Evolutionary conservation across 2,113 vertebrate genomes (phyloP), one percentile per base, ranked within the genome.

Genomic region (Dryoscopus gambensis): DNA sequence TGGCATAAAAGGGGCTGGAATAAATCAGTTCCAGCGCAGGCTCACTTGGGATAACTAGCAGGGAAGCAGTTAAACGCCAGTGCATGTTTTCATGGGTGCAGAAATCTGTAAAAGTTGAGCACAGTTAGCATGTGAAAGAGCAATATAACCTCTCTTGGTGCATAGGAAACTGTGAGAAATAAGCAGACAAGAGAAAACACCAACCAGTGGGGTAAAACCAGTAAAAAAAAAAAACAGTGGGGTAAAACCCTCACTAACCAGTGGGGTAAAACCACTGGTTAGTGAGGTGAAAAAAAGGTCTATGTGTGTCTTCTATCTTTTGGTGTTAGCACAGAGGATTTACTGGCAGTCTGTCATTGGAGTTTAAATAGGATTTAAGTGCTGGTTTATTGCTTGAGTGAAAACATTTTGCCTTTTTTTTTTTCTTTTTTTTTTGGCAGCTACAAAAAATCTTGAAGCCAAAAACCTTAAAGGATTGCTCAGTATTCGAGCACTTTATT

Each of bases 351-450:
- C 64, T 0, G 0, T 82, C 44, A 27, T 37, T 75, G 50, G 40
- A 84, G 88, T 71, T 95, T 93, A 90, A 96, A 93, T 90, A 80
- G 31, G 49, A 76, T 89, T 47, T 81, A 90, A 90, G 85, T 87
- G 80, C 39, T 96, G 78, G 65, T 84, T 93, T 62, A 89, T 80
- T 90, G 74, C 83, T 78, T 85, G 85, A 95, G 73, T 74, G 67
- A 97, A 97, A 97, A 94, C 39, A 75, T 95, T 95, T 93, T 89
- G 39, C 12, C n/a, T n/a, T n/a, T n/a, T n/a, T n/a, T n/a, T n/a
- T 60, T 63, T 78, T 56, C 59, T 40, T 53, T 56, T n/a, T 68
- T 50, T 31, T 71, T 73, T 90, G 40, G 69, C 59, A 74, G 40
- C 33, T 19, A 64, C 39, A 46, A 86, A 95, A 91, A 49, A 33